These are phyloP conservation scores for Carlito syrichta DNA, from an alignment of 2,113 vertebrate species.

Conservation along the genomic window DNA sequence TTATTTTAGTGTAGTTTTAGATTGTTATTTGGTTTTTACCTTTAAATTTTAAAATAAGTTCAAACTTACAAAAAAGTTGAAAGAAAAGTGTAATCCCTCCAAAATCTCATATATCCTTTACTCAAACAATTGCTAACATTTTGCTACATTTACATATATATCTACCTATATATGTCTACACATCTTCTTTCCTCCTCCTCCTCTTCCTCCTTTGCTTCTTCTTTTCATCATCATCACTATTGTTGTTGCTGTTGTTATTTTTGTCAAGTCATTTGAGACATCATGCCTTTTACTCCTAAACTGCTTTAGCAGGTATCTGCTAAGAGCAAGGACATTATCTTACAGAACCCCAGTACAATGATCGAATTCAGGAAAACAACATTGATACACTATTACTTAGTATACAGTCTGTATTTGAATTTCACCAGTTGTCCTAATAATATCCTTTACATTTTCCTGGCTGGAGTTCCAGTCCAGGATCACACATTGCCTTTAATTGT, in stretches of 20 bases:
- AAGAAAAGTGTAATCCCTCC: background rate
- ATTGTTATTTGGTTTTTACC: background rate
- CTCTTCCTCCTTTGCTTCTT: background rate
- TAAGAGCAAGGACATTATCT: background rate
- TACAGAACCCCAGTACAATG: background rate
- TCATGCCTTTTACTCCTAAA: background rate
- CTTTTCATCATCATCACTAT: no score
- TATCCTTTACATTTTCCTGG: background rate
- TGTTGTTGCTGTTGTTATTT: background rate
- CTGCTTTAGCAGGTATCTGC: background rate
- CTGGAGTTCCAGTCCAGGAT: background rate
- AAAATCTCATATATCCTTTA: background rate
- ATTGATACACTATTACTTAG: background rate
- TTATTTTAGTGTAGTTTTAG: background rate
- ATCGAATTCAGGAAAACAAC: background rate
- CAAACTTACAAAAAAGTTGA: conserved; percentile 15
- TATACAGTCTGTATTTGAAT: background rate
- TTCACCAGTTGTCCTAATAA: background rate
- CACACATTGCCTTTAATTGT: background rate
- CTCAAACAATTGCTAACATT: background rate
- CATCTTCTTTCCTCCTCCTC: background rate
- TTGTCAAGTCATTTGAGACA: background rate
- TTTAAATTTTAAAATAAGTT: conserved; percentile 11
- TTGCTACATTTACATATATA: background rate
- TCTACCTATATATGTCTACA: background rate